These are phyloP conservation scores for Cottus gobio DNA, from an alignment of 2,113 vertebrate genomes.

Conservation along the genomic window DNA sequence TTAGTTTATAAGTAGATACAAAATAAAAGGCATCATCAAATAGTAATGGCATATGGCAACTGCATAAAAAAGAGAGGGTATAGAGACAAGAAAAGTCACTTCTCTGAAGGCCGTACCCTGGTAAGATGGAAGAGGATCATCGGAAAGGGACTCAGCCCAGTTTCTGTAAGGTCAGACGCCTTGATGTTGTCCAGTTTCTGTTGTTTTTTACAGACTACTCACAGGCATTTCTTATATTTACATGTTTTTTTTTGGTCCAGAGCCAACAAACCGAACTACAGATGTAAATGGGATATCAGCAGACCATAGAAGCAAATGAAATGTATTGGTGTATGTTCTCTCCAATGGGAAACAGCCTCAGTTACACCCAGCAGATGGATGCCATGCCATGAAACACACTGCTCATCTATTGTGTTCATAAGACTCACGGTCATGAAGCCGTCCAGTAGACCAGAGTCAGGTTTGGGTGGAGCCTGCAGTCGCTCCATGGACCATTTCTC, in stretches of 20 bases:
- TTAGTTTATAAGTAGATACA: background rate
- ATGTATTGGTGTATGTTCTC: background rate
- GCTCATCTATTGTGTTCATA: background rate
- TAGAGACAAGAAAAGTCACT: background rate
- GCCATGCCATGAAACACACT: background rate
- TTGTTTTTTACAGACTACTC: no score
- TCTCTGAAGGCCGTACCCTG: background rate
- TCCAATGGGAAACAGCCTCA: background rate
- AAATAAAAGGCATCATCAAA: background rate
- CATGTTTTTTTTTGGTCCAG: background rate
- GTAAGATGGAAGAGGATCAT: background rate
- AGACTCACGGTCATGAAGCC: conserved; percentile 98
- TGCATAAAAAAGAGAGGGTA: background rate
- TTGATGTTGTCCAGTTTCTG: no score
- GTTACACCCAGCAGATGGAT: background rate
- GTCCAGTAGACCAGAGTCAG: conserved; percentile 98
- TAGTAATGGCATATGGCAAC: background rate
- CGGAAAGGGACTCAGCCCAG: no score
- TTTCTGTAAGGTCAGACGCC: no score
- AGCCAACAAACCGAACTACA: background rate
- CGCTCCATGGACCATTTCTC: conserved; percentile 99
- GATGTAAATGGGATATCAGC: background rate
- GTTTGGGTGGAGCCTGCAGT: conserved; percentile 96
- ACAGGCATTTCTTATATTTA: background rate
- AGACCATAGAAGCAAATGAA: background rate